Conservation (phyloP, 2,113 vertebrate genomes). For the Alexandromys fortis region DNA sequence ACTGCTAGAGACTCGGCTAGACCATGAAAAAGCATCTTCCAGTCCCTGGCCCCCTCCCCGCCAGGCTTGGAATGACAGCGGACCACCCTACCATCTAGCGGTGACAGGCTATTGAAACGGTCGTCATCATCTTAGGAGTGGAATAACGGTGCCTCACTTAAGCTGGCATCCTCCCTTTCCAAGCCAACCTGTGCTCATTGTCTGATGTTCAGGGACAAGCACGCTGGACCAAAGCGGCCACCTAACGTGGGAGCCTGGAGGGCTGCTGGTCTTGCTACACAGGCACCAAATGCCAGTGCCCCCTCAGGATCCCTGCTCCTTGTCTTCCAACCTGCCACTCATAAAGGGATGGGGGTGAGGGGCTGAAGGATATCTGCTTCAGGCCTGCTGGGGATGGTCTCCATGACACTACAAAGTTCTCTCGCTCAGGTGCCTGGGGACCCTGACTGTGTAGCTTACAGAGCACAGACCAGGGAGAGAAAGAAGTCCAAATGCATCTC, state of each 20-base stretch:
- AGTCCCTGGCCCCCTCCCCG: neutral
- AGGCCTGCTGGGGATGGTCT: no score
- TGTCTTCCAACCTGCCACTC: neutral
- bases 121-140: rapidly evolving
- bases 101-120: neutral
- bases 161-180: neutral
- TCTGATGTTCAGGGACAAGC: neutral
- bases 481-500: no score
- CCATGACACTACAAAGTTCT: neutral
- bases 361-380: neutral
- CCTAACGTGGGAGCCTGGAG: neutral
- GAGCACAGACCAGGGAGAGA: neutral
- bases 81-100: neutral
- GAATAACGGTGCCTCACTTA: neutral
- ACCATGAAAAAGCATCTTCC: no score
- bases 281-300: neutral
- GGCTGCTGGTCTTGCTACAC: neutral
- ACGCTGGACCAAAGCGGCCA: rapidly evolving
- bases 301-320: neutral
- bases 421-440: neutral
- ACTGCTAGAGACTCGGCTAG: no score
- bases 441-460: neutral
- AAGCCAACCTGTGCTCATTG: neutral
- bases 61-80: rapidly evolving
- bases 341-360: no score